A percentile compares a stretch with the other conserved stretches of the same genome.
phyloP scores from a whole-genome alignment of 2,113 vertebrate species.

The Oryzias woworae region DNA sequence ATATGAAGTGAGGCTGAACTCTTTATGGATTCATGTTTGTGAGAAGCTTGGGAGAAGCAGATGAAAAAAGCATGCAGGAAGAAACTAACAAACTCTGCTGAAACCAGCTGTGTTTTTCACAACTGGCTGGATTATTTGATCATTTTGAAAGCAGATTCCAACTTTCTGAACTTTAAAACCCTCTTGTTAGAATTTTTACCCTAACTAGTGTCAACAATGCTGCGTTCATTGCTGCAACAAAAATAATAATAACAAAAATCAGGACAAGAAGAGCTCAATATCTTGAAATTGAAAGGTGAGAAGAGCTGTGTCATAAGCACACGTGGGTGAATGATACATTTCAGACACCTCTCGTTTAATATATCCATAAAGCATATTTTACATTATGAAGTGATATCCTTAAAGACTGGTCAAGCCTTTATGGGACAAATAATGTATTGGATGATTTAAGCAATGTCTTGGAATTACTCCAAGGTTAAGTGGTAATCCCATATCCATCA shows the following conservation, averaged over 20 bases:
- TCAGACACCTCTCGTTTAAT: slow-evolving; percentile 61
- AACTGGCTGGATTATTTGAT: too few species aligned
- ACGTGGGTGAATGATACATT: slow-evolving; percentile 57
- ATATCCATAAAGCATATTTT: slow-evolving; percentile 70
- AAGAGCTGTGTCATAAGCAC: slow-evolving; percentile 33
- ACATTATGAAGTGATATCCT: slow-evolving; percentile 68
- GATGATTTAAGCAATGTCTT: slow-evolving; percentile 66
- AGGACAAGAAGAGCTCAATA: slow-evolving; percentile 7
- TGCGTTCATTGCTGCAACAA: background rate
- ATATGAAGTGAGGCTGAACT: too few species aligned
- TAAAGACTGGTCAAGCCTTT: slow-evolving; percentile 70
- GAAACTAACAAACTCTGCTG: too few species aligned
- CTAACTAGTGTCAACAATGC: too few species aligned
- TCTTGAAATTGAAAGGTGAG: slow-evolving; percentile 48
- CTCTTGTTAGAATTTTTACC: too few species aligned
- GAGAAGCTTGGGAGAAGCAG: too few species aligned
- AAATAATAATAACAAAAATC: slow-evolving; percentile 24
- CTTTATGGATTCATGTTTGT: too few species aligned
- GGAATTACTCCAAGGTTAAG: slow-evolving; percentile 80
- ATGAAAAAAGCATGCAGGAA: too few species aligned
- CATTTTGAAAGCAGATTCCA: too few species aligned
- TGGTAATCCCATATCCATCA: slow-evolving; percentile 78
- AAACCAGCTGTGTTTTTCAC: too few species aligned
- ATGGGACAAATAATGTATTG: slow-evolving; percentile 61
- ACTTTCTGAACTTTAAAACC: too few species aligned